Evolutionary conservation across 2,113 vertebrate species (phyloP), one percentile per base, ranked within the genome.

Genomic region (Pollimyrus isidori): DNA sequence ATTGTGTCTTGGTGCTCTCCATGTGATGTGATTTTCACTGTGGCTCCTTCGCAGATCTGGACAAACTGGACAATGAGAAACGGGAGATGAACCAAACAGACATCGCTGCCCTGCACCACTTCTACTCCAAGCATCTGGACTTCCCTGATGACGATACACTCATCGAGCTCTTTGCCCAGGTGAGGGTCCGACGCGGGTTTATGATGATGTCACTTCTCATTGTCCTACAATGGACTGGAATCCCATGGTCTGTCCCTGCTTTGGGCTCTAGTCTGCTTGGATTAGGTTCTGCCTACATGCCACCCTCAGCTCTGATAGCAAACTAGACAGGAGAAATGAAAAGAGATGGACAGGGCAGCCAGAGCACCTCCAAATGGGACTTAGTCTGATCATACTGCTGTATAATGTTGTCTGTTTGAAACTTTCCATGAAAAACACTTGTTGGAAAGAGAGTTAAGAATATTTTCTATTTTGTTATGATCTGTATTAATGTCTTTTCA

Each of bases 61-160:
- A 97, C 91, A 97, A 99, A 89, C 91, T 98, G 83, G 98, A 99
- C 94, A 98, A 97, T 69, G 97, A 98, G 94, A 98, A 96, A 94
- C 96, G 93, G 91, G 97, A 98, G 89, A 92, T 96, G 93, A 97
- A 94, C 87, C 96, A 98, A 93, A 95, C 93, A n/a, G 97, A 99
- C 89, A 96, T 98, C 10, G 96, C 97, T 3, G 96, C 96, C 56
- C 96, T 99, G 39, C 96, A 96, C 94, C 97, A 95, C 50, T 99
- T 98, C 93, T 99, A 97, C 94, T 97, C 98, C 93, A 98, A 97
- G 95, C 95, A 98, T 93, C 92, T 99, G 86, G 97, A 98, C 15
- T 94, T 97, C 89, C 97, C 96, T 0, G 97, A 97, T 90, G 96
- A 96, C 49, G 94, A 93, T 48, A 94, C 94, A 49, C 96, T 99